phyloP scores from a whole-genome alignment of 2,113 vertebrate species.

The Anarrhichthys ocellatus region DNA sequence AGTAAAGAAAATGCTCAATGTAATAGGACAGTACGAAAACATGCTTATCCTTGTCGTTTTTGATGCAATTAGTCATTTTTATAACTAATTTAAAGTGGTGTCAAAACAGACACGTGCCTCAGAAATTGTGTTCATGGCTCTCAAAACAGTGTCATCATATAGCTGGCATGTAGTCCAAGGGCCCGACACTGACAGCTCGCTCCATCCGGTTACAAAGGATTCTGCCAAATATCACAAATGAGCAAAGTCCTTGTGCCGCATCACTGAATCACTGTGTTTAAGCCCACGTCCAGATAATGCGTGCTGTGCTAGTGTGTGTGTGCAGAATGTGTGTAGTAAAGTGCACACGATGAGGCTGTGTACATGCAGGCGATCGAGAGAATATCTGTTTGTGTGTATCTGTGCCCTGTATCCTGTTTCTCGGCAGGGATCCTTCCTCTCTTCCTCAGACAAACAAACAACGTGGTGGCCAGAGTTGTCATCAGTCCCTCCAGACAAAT shows the following conservation, averaged over 20 bases:
- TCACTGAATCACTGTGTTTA: conserved; percentile 7
- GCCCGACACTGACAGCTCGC: conserved; percentile 37
- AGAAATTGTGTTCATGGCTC: not conserved
- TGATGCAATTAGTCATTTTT: not conserved
- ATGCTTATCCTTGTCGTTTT: not conserved
- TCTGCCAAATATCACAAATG: conserved; percentile 43
- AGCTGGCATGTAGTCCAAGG: conserved; percentile 14
- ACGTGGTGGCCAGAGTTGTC: conserved; percentile 36
- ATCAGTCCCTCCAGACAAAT: conserved; percentile 40
- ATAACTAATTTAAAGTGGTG: not conserved
- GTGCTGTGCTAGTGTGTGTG: not conserved
- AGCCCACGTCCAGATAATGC: not conserved
- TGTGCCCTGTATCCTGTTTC: conserved; percentile 38
- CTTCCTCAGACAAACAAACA: conserved; percentile 58
- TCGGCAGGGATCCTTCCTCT: conserved; percentile 51
- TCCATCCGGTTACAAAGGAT: conserved; percentile 35
- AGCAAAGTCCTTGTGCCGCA: conserved; percentile 1
- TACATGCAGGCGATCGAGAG: not conserved
- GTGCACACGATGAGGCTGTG: not conserved
- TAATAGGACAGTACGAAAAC: not conserved
- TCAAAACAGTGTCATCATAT: conserved; percentile 2
- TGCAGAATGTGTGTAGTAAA: not conserved
- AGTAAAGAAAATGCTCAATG: no score
- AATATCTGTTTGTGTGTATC: conserved; percentile 12
- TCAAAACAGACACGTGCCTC: not conserved